Evolutionary conservation across 1,140 invertebrate species (phyloP).

Genomic region (Agrypnia vestita): DNA sequence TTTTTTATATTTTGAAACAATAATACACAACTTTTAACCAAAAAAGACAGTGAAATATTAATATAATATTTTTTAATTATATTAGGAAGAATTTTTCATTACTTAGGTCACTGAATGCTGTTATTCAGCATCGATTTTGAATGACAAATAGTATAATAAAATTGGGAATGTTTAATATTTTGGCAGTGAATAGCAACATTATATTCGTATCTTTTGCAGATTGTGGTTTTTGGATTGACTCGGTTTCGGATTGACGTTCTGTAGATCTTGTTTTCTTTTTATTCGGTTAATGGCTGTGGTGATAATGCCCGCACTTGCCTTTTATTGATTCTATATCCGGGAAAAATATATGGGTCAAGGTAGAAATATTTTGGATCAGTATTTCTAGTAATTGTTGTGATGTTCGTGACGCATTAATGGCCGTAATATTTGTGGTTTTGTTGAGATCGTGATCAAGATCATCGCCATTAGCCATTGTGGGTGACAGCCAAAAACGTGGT

Average conservation of each 20-base stretch:
- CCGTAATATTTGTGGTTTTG: conserved; percentile 40
- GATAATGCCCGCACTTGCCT: conserved; percentile 42
- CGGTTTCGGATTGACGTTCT: conserved; percentile 46
- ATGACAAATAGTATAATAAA: conserved; percentile 1
- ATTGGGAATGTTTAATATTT: conserved; percentile 33
- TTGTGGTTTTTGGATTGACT: conserved; percentile 27
- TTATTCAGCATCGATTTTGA: conserved; percentile 24
- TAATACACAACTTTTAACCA: neutral
- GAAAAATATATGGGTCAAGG: conserved; percentile 24
- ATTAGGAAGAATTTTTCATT: too few species aligned
- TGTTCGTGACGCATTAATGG: conserved; percentile 27
- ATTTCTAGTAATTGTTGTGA: conserved; percentile 18
- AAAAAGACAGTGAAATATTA: too few species aligned
- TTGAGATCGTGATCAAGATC: conserved; percentile 45
- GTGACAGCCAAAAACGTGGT: conserved; percentile 55
- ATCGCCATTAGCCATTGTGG: conserved; percentile 56
- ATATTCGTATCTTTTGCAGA: conserved; percentile 37
- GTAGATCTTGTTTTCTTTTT: conserved; percentile 56
- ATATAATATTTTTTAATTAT: too few species aligned
- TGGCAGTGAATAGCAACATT: conserved; percentile 34
- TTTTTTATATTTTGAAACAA: conserved; percentile 7
- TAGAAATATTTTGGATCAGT: neutral
- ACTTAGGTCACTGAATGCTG: neutral
- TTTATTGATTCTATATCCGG: conserved; percentile 50
- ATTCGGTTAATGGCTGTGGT: conserved; percentile 55